Base-by-base conservation (phyloP, 2,113 vertebrate species). In the Carassius gibelio region DNA sequence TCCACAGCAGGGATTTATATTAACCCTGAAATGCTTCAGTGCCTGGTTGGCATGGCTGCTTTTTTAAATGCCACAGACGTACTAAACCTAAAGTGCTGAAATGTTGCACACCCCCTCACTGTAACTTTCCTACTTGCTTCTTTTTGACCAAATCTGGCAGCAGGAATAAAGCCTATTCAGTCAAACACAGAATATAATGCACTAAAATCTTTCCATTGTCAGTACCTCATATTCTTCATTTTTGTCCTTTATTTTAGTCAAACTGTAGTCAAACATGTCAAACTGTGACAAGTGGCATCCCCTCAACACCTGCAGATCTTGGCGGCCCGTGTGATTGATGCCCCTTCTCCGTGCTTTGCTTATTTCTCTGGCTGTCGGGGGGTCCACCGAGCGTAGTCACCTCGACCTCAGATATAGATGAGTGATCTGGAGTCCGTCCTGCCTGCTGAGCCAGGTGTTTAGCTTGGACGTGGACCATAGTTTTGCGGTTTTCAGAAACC, bases 381-480 rank as follows among this genome's bases (percentile, higher is more conserved):
- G 74, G 57, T 84, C 83, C 64, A 55, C 88, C 85, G 83, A 84
- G 85, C 85, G 78, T 48, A 90, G 80, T 89, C 87, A 72, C 83
- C 83, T 81, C 66, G 30, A 75, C 85, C 87, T 77, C 87, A 90
- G 79, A 86, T 86, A 83, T 68, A 81, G 81, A 86, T 81, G 75
- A 85, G 26, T 69, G 85, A 66, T 48, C 55, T 62, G 62, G 76
- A 80, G 62, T 10, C 50, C 2, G 17, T 61, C n/a, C 78, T 76
- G 85, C 83, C 88, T 89, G 82, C 88, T 86, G 88, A 57, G 84
- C 89, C 87, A 90, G 89, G 86, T 92, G 89, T 91, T 92, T 91
- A 74, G 86, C 85, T 90, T 87, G 89, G 88, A 90, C 8, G 36
- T 23, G 38, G n/a, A 88, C 86, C 78, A 3, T 85, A 84, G 85